Base-by-base conservation (phyloP, 2,888 invertebrate genomes). In the Ophioninae sp. region DNA sequence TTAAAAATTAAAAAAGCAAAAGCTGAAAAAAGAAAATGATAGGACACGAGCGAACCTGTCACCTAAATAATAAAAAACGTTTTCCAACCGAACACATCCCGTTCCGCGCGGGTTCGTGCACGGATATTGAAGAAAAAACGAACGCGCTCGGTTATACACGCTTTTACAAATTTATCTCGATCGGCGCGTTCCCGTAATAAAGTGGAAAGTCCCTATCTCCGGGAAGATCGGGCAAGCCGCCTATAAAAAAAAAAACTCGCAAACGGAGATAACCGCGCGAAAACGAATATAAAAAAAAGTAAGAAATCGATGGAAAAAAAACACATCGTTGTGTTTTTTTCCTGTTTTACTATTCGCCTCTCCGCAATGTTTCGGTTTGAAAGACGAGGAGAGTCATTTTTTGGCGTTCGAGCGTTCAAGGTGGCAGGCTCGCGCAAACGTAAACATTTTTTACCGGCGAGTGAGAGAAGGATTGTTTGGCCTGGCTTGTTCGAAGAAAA, bases 401-500 rank as follows among this genome's bases (percentile, higher is more conserved):
- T 67, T 17, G 50, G 13, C 5, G 2, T 50, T 50, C 50, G 8
- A 8, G 41, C 41, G 50, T 50, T 50, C 13, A 50, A 50, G 50
- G 50, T 13, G 3, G 44, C 44, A n/a, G 10, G 62, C 30, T 62
- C 23, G 13, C 30, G n/a, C 13, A 65, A 68, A 23, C 50, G 17
- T 50, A 50, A 68, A 44, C 21, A 21, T 44, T 20, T 20, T 67
- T 67, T 41, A 65, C 41, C 30, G 1, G 21, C 6, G 21, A 21
- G 20, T 41, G 69, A 75, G 44, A 56, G 7, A 21, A 30, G 21
- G 37, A 65, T 65, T 57, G 56, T 70, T 70, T 57, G 56, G 17
- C 56, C 37, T 56, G 37, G 2, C 17, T 69, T 56, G 65, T 20
- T 67, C 65, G 21, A 39, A 75, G 50, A 23, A 67, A 23, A 44